Base-by-base conservation (phyloP, 2,888 invertebrate genomes). In the Morpho achilles region DNA sequence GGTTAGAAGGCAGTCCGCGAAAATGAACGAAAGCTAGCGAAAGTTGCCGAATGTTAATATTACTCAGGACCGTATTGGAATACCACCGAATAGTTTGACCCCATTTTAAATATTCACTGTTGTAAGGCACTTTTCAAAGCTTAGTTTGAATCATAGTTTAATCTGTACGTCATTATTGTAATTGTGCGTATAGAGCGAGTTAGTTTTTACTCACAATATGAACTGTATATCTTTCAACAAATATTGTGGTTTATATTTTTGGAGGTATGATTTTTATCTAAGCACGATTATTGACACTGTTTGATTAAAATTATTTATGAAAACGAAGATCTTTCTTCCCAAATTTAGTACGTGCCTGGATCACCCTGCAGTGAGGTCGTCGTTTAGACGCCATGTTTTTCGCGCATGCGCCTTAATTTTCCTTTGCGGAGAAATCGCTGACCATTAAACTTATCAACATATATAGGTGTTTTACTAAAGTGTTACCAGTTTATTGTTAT, bases 1-100 rank as follows among this genome's bases (percentile, higher is more conserved):
- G 88, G 87, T 82, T 85, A 85, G 71, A 82, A 78, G 74, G 79
- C 80, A 76, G 79, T 71, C 74, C 70, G 72, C 88, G 89, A 83
- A 89, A 87, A 81, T 78, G 73, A 75, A 77, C 90, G 90, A 88
- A 68, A 67, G 60, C 53, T 63, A 62, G 80, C 89, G 89, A 89
- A 64, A 65, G 49, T 63, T 50, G 60, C 83, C 90, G 89, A 90
- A 82, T 84, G 82, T 82, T 85, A 84, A 88, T 82, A 72, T 60
- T 61, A 50, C 40, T 60, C 85, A 87, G 89, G 69, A 76, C 53
- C 69, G 84, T 65, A 84, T 67, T 79, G 61, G 59, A 48, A 48
- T 43, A 23, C 23, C 40, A 44, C 23, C 41, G 49, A 50, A 43
- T 39, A 42, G 5, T 32, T 22, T 56, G 59, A 62, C 54, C 62